These are phyloP conservation scores for Pogonognathellus flavescens DNA, from an alignment of 1,140 invertebrate genomes.

Conservation along the genomic window DNA sequence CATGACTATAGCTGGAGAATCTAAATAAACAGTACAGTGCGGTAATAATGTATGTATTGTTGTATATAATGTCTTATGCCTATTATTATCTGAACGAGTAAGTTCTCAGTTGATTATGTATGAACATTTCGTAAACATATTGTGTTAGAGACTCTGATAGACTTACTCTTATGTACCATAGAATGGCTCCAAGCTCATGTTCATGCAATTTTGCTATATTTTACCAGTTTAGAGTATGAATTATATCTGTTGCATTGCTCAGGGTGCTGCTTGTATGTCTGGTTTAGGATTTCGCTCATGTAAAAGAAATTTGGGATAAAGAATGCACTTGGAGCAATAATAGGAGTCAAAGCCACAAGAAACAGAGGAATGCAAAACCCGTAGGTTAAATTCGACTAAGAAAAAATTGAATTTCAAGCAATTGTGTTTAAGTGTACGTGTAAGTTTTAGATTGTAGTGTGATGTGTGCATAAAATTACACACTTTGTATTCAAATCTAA, in stretches of 20 bases:
- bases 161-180: not conserved
- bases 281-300: not conserved
- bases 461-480: not conserved
- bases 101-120: constrained; percentile 21
- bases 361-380: constrained; percentile 28
- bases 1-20: not conserved
- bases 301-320: constrained; percentile 34
- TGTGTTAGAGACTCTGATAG: not conserved
- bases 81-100: constrained; percentile 22
- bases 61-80: not conserved
- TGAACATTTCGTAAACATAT: constrained; percentile 16
- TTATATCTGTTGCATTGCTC: constrained; percentile 1
- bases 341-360: constrained; percentile 16
- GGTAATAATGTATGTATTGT: not conserved
- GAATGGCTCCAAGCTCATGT: constrained; percentile 11
- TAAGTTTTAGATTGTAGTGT: not conserved
- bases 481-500: not conserved
- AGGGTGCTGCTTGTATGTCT: not conserved
- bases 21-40: no score
- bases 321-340: not conserved
- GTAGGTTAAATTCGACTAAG: constrained; percentile 16
- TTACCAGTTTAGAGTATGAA: not conserved
- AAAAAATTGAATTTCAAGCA: constrained; percentile 1
- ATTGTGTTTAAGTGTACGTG: not conserved
- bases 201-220: not conserved